Evolutionary conservation across 1,140 invertebrate species (phyloP), one percentile per base, ranked within the genome.

Genomic region (Drosophila erecta): DNA sequence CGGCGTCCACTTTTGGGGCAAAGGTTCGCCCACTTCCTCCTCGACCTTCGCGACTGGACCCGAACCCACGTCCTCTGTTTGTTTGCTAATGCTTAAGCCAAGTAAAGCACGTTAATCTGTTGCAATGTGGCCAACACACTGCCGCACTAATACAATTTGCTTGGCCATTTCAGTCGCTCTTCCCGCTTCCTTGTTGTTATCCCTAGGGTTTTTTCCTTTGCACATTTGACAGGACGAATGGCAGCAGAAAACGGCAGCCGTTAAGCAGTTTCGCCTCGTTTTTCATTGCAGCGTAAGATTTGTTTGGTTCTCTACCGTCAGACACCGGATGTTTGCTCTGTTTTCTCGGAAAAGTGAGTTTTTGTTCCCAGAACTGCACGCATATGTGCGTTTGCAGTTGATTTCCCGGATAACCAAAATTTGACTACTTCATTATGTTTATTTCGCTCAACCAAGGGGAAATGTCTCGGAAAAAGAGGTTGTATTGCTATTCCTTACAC

Each of bases 211-310:
- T 76, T 66, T 41, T 58, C 35, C 15, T 44, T 49, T 17, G 60
- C 54, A 78, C 60, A 51, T 65, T 67, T 43, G 59, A 55, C 58
- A 60, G 57, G 46, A 50, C 44, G 69, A 69, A 59, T 72, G 61
- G 38, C 54, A 76, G 50, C 56, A 46, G 58, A 87, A 75, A 76
- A 67, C 55, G 60, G 73, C 72, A 85, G 69, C 75, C 79, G 76
- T 87, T 87, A 84, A 87, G 84, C 79, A 87, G 84, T 84, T 87
- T 87, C 67, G 74, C 72, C 79, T 84, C 79, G 79, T 87, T 87
- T 87, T 89, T 87, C 84, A 87, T 89, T 69, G 83, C 75, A 75
- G 44, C 66, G 59, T 55, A 85, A 85, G 81, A 85, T 85, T 86
- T 86, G 60, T 56, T 75, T 75, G 66, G 70, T 53, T 53, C 64